Conservation (phyloP, 2,797 vertebrate genomes). For the Netta rufina region DNA sequence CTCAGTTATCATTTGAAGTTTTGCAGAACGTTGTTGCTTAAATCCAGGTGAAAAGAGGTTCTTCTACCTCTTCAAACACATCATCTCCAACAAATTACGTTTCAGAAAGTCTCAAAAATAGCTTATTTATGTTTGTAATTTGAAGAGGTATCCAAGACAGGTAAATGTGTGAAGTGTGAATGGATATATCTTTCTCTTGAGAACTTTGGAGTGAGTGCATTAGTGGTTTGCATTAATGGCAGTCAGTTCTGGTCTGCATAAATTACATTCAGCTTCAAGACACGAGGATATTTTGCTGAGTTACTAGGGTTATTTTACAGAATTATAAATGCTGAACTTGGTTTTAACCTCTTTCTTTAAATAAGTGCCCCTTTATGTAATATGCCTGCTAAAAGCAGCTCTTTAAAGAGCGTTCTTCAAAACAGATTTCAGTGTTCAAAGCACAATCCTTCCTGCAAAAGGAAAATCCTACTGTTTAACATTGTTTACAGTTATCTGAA, state of each 20-base stretch:
- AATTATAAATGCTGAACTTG: background rate
- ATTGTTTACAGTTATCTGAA: slow-evolving; percentile 64
- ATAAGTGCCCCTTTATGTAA: background rate
- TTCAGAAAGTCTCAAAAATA: background rate
- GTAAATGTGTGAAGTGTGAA: background rate
- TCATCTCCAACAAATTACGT: background rate
- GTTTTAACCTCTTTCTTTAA: slow-evolving; percentile 25
- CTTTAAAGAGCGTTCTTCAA: background rate
- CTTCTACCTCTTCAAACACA: background rate
- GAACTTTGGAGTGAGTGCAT: background rate
- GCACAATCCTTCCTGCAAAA: background rate
- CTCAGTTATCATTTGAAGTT: background rate
- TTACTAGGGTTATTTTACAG: slow-evolving; percentile 7
- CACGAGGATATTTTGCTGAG: background rate
- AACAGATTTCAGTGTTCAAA: slow-evolving; percentile 12
- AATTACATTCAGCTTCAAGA: background rate
- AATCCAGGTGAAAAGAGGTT: background rate
- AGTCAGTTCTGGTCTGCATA: background rate
- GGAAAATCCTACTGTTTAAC: slow-evolving; percentile 21
- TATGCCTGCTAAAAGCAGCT: background rate
- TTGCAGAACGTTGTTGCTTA: background rate
- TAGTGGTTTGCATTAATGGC: background rate
- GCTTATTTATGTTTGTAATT: background rate
- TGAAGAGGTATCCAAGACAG: background rate
- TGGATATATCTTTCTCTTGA: background rate